Base-by-base conservation (phyloP, 2,797 vertebrate species). In the Cetoscarus ocellatus region DNA sequence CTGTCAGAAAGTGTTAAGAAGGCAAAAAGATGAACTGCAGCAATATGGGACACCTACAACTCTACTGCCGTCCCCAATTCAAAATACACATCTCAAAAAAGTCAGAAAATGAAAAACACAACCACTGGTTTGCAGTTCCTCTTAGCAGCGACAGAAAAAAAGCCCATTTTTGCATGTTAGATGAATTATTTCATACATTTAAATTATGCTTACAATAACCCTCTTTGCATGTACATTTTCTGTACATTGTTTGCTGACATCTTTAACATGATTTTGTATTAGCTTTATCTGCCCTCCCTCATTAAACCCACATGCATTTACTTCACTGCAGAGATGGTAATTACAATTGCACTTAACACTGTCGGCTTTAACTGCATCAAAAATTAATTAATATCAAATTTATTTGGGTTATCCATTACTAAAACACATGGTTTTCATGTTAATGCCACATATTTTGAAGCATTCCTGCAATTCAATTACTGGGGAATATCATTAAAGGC, bases 391-490 rank as follows among this genome's bases (percentile, higher is more conserved):
- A 91, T 93, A 84, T 79, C 78, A 85, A 91, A 92, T 92, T 85
- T 93, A 94, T 94, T 94, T 94, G 87, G 92, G 92, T 93, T 94
- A 93, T 93, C 91, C 91, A 90, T 89, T 88, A 87, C 88, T 92
- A 92, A 93, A 92, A 91, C 88, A 90, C 80, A 75, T 88, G 83
- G 68, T 88, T 88, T 93, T 88, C 91, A 93, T 91, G 85, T 89
- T 94, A 93, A 93, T 93, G 83, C 85, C 80, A 86, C 86, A 90
- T 92, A 91, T 94, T 93, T 92, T 89, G 84, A 92, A 91, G 90
- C 84, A 91, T 90, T 87, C 83, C 86, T 92, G 88, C 89, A 91
- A 93, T 94, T 95, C 93, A 95, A 94, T 94, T 94, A 93, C 89
- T 91, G 86, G 83, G 77, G 84, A 93, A 91, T 92, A 94, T 94